These are phyloP conservation scores for Trichoplax adhaerens DNA, from an alignment of 37 sponge, comb jelly and placozoan species.

Conservation along the genomic window DNA sequence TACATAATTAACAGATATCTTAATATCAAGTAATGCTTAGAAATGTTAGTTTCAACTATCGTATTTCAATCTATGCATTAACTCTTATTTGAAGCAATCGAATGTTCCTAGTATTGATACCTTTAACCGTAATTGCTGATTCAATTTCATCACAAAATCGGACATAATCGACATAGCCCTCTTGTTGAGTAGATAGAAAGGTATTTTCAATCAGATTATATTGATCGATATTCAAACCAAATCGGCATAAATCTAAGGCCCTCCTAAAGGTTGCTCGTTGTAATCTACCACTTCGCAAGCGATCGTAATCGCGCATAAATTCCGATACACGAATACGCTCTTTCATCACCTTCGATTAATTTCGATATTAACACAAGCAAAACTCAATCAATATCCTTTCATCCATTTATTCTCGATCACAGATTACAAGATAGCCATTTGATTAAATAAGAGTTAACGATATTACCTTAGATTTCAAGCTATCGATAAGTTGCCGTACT, in stretches of 20 bases:
- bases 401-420: background rate
- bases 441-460: too few species aligned
- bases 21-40: too few species aligned
- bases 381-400: background rate
- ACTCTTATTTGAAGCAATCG: too few species aligned
- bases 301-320: conserved; percentile 80
- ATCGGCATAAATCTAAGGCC: conserved; percentile 73
- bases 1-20: background rate
- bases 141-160: conserved; percentile 73
- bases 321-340: conserved; percentile 56
- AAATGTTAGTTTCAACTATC: too few species aligned
- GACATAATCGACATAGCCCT: conserved; percentile 35
- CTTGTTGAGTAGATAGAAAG: background rate
- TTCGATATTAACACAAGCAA: background rate
- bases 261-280: conserved; percentile 38
- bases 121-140: conserved; percentile 51
- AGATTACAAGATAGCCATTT: too few species aligned
- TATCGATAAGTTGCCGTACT: too few species aligned
- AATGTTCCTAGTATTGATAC: background rate
- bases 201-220: conserved; percentile 1
- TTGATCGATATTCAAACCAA: conserved; percentile 28
- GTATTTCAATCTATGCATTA: too few species aligned
- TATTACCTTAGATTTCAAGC: too few species aligned
- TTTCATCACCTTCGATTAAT: conserved; percentile 30
- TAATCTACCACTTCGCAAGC: conserved; percentile 47